These are phyloP conservation scores for Macrosoma leucophasiata DNA, from an alignment of 2,888 invertebrate genomes.

Conservation along the genomic window DNA sequence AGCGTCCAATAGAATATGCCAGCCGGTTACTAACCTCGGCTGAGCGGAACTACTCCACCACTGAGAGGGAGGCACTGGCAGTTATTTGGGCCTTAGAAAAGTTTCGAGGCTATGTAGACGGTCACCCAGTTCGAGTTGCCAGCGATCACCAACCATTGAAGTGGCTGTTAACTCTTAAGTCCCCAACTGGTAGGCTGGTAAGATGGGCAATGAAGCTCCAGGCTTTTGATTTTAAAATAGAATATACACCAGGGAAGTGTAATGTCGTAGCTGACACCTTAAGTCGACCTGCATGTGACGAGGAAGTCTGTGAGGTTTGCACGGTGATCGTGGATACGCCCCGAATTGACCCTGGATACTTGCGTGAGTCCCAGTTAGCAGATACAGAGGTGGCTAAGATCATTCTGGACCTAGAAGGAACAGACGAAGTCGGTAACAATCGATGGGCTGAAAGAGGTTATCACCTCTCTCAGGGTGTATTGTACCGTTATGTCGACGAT, in stretches of 20 bases:
- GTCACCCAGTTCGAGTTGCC: conserved; percentile 32
- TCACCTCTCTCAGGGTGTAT: neutral
- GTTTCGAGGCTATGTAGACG: conserved; percentile 45
- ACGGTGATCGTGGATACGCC: conserved; percentile 4
- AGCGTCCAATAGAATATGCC: conserved; percentile 26
- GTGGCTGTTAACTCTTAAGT: conserved; percentile 42
- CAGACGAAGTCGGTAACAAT: neutral
- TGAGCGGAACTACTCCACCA: conserved; percentile 37
- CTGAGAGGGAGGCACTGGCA: conserved; percentile 39
- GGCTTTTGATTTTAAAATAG: conserved; percentile 35
- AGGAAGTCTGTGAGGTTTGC: neutral
- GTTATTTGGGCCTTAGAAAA: conserved; percentile 37
- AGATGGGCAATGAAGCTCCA: conserved; percentile 48
- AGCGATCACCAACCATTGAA: conserved; percentile 51
- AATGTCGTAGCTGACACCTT: neutral
- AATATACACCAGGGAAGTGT: conserved; percentile 36
- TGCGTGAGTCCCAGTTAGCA: neutral
- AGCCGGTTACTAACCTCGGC: conserved; percentile 27
- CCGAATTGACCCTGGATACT: conserved; percentile 14
- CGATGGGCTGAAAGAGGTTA: conserved; percentile 5
- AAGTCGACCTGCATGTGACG: neutral
- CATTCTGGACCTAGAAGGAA: neutral
- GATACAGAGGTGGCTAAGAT: conserved; percentile 11
- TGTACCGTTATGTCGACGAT: neutral
- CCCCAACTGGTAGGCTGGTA: conserved; percentile 43